These are phyloP conservation scores for Littorina saxatilis DNA, from an alignment of 1,140 invertebrate genomes.

Conservation along the genomic window DNA sequence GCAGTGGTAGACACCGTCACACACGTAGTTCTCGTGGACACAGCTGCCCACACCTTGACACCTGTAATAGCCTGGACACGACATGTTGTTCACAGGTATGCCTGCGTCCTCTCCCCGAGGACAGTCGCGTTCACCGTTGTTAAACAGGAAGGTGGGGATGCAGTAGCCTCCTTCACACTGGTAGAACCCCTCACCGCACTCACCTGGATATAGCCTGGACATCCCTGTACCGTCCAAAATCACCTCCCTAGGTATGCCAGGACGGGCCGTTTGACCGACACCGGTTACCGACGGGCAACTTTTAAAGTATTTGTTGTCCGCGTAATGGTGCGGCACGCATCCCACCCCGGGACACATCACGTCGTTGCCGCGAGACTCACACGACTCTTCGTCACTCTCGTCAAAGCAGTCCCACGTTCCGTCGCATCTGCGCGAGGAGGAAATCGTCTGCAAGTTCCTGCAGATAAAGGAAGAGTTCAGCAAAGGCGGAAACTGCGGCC, in stretches of 20 bases:
- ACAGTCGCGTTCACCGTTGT: conserved; percentile 37
- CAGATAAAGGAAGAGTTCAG: not conserved
- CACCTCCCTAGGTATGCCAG: too few species aligned
- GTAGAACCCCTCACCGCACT: not conserved
- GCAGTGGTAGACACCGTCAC: conserved; percentile 37
- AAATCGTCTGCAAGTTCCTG: conserved; percentile 22
- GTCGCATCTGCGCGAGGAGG: conserved; percentile 9
- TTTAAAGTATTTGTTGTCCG: not conserved
- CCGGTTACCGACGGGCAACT: not conserved
- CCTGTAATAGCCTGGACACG: conserved; percentile 26
- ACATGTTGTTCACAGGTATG: not conserved
- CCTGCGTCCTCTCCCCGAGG: conserved; percentile 30
- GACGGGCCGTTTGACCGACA: not conserved
- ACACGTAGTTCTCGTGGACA: conserved; percentile 22
- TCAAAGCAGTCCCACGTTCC: conserved; percentile 37
- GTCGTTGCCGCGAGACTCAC: conserved; percentile 3
- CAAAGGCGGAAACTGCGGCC: conserved; percentile 6
- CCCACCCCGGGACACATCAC: conserved; percentile 22
- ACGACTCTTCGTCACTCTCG: conserved; percentile 38
- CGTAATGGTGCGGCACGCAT: conserved; percentile 25
- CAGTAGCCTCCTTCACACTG: conserved; percentile 9
- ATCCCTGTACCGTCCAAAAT: conserved; percentile 36
- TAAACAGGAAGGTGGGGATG: conserved; percentile 33
- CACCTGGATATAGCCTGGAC: not conserved
- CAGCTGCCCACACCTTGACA: conserved; percentile 26